phyloP scores from a whole-genome alignment of 2,888 invertebrate genomes.

The Dicycla oo region DNA sequence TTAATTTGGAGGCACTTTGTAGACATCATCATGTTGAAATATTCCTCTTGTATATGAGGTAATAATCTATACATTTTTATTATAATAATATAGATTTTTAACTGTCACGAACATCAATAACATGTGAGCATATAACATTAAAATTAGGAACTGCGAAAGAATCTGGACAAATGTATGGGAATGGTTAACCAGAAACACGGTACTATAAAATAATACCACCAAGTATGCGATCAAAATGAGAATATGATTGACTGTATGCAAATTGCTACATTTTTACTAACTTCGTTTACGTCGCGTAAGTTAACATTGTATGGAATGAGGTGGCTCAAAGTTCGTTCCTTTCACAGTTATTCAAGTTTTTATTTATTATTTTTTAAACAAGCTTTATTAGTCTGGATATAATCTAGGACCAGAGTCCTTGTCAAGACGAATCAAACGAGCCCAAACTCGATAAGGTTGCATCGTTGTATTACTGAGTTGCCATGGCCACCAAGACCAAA shows the following conservation, averaged over 20 bases:
- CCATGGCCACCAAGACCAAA: no score
- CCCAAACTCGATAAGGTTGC: no score
- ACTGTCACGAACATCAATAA: no score
- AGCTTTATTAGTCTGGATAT: no score
- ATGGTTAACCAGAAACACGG: background rate
- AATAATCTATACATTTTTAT: constrained; percentile 1
- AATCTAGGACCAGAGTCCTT: no score
- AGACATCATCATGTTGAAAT: constrained; percentile 13
- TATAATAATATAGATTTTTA: no score
- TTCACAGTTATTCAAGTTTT: no score
- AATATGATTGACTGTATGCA: background rate
- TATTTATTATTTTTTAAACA: no score
- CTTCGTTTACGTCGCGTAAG: background rate
- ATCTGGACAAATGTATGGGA: background rate
- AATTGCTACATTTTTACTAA: no score
- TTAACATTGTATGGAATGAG: background rate
- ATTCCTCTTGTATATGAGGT: constrained; percentile 3
- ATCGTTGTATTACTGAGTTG: no score
- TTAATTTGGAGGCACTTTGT: constrained; percentile 24
- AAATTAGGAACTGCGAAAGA: constrained; percentile 1
- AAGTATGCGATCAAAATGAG: constrained; percentile 2
- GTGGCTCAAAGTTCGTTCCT: background rate
- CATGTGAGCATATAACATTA: background rate
- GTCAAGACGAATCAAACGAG: no score
- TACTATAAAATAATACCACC: background rate